Base-by-base conservation (phyloP, 2,888 invertebrate genomes). In the Drosophila testacea region DNA sequence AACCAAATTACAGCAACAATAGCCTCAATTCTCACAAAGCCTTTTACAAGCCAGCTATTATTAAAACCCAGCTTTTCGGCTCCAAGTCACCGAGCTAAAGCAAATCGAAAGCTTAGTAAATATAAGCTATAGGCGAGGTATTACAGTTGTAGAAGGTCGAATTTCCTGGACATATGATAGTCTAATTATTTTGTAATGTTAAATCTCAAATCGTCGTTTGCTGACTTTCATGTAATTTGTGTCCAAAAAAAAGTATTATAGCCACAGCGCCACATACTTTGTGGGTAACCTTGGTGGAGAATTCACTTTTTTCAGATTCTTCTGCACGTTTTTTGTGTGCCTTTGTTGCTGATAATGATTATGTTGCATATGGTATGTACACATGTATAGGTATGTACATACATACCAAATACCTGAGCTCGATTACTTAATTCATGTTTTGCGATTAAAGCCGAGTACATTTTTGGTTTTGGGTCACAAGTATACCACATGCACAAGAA, bases 111-210 rank as follows among this genome's bases (percentile, higher is more conserved):
- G 30, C 42, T 28, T 11, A 32, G 30, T 55, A 56, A 59, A 60
- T 67, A 44, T 42, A 11, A n/a, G 9, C 10, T 6, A 61, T 55
- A 36, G 30, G 41, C 16, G 22, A 32, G 46, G n/a, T 10, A 4
- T 55, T 32, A 22, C 22, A 22, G 32, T 32, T 32, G 51, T 30
- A 30, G 46, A 46, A 46, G 46, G 34, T 54, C 11, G 27, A 34
- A 39, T 62, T 67, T 66, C 56, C 66, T 77, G 65, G 77, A 71
- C 71, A 71, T 70, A 70, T 77, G 66, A 74, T 61, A 63, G 55
- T 72, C 66, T 68, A 80, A 86, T 86, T 78, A 83, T 83, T 85
- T 88, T 69, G 88, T 73, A 88, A 80, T 72, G 75, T 76, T 9
- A 56, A 57, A 61, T 73, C 73, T 87, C 85, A 67, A 70, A 74